Evolutionary conservation across 2,888 invertebrate genomes (phyloP).

Genomic region (Ernsta delagoae): DNA sequence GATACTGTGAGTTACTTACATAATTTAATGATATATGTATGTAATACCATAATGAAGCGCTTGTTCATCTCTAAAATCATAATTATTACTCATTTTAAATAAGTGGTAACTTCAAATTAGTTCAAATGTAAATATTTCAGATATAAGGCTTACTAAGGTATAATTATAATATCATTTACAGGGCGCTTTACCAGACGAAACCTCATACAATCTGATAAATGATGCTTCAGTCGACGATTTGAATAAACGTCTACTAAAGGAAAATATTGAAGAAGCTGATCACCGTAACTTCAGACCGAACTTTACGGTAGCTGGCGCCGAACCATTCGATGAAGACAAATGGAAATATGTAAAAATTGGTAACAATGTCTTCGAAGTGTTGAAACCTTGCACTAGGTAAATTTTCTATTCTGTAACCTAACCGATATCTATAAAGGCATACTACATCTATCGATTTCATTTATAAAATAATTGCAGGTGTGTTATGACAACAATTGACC

Average conservation of each 20-base stretch:
- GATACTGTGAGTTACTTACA: slow-evolving; percentile 61
- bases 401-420: no score
- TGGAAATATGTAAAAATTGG: slow-evolving; percentile 91
- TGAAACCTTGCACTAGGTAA: slow-evolving; percentile 87
- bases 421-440: no score
- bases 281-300: slow-evolving; percentile 88
- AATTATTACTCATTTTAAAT: no score
- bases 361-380: slow-evolving; percentile 85
- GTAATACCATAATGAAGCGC: not conserved
- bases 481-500: slow-evolving; percentile 88
- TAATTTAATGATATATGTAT: no score
- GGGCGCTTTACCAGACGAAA: slow-evolving; percentile 88
- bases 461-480: slow-evolving; percentile 77
- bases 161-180: slow-evolving; percentile 48
- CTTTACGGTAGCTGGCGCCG: slow-evolving; percentile 86
- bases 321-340: slow-evolving; percentile 87
- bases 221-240: slow-evolving; percentile 88
- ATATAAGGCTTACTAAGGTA: no score
- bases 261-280: slow-evolving; percentile 69
- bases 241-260: slow-evolving; percentile 78
- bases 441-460: no score
- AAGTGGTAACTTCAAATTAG: no score
- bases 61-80: no score
- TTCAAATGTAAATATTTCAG: no score
- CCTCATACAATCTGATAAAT: slow-evolving; percentile 88